Percentiles rank a stretch among this genome's conserved stretches.
phyloP scores from a whole-genome alignment of 2,797 vertebrate genomes.

The Gymnoscopelus microlampas region DNA sequence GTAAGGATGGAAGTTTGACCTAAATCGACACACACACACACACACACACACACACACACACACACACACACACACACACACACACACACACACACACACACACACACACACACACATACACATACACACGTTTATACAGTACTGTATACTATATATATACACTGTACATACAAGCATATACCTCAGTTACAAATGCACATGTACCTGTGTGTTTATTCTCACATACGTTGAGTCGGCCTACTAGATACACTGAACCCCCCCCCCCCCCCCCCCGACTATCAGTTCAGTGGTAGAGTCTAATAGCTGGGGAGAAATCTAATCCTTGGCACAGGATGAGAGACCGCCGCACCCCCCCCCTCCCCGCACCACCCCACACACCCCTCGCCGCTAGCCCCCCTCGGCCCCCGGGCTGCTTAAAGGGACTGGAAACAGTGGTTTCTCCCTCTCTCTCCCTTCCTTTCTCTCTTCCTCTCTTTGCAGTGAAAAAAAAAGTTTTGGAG shows the following conservation, averaged over 20 bases:
- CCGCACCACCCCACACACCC: slow-evolving; percentile 11
- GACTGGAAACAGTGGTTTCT: slow-evolving; percentile 65
- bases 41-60: slow-evolving; percentile 3
- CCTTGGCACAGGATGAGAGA: slow-evolving; percentile 83
- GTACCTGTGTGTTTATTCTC: neutral
- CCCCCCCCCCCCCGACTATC: slow-evolving; percentile 62
- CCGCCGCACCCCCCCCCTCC: slow-evolving; percentile 60
- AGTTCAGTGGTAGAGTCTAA: slow-evolving; percentile 82
- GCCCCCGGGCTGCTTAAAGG: slow-evolving; percentile 32
- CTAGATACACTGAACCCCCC: slow-evolving; percentile 22
- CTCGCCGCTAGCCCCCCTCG: slow-evolving; percentile 47
- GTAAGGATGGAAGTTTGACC: slow-evolving; percentile 40
- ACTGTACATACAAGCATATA: slow-evolving; percentile 15
- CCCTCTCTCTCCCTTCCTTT: slow-evolving; percentile 14
- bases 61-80: neutral
- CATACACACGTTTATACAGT: too few species aligned
- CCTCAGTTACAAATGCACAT: slow-evolving; percentile 22
- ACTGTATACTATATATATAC: neutral
- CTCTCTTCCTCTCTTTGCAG: too few species aligned
- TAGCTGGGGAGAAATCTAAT: slow-evolving; percentile 82
- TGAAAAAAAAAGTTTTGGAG: slow-evolving; percentile 50
- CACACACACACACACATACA: neutral
- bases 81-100: neutral
- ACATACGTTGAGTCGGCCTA: too few species aligned
- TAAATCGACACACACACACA: slow-evolving; percentile 29